Percentiles rank a stretch among this genome's conserved stretches.
Conservation (phyloP, 2,797 vertebrate species). For the Epinephelus awoara region DNA sequence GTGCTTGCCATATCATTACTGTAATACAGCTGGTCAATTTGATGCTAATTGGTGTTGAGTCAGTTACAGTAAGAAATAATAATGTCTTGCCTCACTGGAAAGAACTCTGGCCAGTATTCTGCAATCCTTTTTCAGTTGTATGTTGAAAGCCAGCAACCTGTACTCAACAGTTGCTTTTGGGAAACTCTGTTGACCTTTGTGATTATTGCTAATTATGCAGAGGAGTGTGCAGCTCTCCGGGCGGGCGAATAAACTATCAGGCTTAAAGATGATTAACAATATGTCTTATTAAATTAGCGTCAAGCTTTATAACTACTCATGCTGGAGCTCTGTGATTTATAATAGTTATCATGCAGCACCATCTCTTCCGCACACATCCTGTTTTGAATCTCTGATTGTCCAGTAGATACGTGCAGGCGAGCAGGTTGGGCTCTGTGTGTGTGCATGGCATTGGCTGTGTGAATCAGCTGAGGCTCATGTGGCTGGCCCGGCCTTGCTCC, state of each 20-base stretch:
- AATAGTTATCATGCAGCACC: constrained; percentile 33
- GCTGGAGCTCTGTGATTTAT: constrained; percentile 23
- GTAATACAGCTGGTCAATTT: constrained; percentile 73
- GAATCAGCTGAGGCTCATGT: constrained; percentile 89
- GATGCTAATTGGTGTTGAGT: constrained; percentile 72
- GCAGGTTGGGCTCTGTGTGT: constrained; percentile 25
- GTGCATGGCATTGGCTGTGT: constrained; percentile 57
- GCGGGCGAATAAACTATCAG: constrained; percentile 59
- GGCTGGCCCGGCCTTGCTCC: constrained; percentile 82
- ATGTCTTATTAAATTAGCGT: constrained; percentile 63
- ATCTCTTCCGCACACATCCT: constrained; percentile 23
- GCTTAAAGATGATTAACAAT: constrained; percentile 72
- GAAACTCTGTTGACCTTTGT: constrained; percentile 70
- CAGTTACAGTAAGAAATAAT: constrained; percentile 79
- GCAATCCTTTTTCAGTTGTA: constrained; percentile 63
- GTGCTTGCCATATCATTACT: constrained; percentile 68
- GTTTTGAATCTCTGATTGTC: constrained; percentile 22
- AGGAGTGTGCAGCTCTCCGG: constrained; percentile 57
- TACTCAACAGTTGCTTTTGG: constrained; percentile 68
- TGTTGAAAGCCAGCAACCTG: constrained; percentile 65
- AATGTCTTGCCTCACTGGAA: constrained; percentile 66
- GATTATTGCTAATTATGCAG: constrained; percentile 72
- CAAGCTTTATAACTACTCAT: constrained; percentile 42
- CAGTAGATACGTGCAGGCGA: constrained; percentile 37
- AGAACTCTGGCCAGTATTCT: constrained; percentile 52